These are phyloP conservation scores for Eilema depressum DNA, from an alignment of 2,888 invertebrate genomes.

Conservation along the genomic window DNA sequence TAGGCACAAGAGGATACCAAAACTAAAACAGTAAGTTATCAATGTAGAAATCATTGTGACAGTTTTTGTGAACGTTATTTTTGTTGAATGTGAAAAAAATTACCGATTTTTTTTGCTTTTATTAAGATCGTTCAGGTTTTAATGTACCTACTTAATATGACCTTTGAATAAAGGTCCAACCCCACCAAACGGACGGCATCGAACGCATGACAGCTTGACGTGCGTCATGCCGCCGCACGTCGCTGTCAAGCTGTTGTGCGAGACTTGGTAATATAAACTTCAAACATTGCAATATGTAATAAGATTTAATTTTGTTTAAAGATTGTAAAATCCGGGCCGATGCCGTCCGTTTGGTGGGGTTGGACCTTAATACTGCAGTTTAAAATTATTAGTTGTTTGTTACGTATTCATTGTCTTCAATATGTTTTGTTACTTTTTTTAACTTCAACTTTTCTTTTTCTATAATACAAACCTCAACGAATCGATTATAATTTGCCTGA, in stretches of 20 bases:
- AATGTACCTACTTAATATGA: not conserved
- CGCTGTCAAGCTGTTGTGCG: too few species aligned
- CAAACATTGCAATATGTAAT: too few species aligned
- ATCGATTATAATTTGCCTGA: not conserved
- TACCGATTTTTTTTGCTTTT: not conserved
- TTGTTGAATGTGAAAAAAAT: not conserved
- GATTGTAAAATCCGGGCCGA: too few species aligned
- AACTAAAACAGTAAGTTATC: slow-evolving; percentile 12
- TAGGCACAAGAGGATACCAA: slow-evolving; percentile 27
- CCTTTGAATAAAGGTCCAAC: too few species aligned
- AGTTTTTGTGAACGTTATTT: not conserved
- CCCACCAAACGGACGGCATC: too few species aligned
- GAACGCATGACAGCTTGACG: too few species aligned
- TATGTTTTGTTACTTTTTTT: too few species aligned
- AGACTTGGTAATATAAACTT: too few species aligned
- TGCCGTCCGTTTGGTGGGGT: too few species aligned
- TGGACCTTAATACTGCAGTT: not conserved
- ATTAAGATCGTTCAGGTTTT: not conserved
- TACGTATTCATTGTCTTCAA: not conserved
- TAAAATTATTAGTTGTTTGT: not conserved
- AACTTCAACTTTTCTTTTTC: not conserved
- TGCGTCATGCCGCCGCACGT: too few species aligned
- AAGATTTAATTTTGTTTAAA: too few species aligned
- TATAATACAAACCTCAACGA: too few species aligned
- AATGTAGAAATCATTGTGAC: not conserved